Percentiles rank a stretch among this genome's conserved stretches.
These are phyloP conservation scores for Sitobion miscanthi DNA, from an alignment of 1,140 invertebrate species.

Conservation along the genomic window DNA sequence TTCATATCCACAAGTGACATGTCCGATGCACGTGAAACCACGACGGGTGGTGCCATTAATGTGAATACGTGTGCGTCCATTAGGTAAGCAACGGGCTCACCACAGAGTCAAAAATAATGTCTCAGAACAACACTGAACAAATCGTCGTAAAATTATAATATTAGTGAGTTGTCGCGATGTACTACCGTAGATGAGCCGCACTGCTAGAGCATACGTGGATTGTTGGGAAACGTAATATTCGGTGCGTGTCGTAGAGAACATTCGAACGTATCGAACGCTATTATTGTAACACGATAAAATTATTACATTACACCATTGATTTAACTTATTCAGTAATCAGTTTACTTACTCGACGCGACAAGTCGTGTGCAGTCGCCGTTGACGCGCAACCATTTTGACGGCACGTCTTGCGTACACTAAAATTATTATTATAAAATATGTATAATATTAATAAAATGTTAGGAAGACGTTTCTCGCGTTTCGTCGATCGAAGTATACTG, in stretches of 20 bases:
- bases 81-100: neutral
- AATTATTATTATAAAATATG: neutral
- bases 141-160: neutral
- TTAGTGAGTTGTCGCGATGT: neutral
- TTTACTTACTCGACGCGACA: neutral
- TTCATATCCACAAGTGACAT: neutral
- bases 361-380: neutral
- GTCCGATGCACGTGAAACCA: neutral
- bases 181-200: neutral
- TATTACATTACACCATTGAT: neutral
- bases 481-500: too few species aligned
- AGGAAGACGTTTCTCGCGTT: neutral
- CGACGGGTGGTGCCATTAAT: too few species aligned
- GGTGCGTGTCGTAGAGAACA: neutral
- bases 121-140: too few species aligned
- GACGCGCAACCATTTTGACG: neutral
- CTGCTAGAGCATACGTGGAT: too few species aligned
- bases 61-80: too few species aligned
- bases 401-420: too few species aligned
- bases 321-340: neutral
- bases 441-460: neutral
- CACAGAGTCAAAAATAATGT: neutral
- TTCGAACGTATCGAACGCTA: neutral
- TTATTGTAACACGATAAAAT: neutral
- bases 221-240: neutral